Percentiles rank a stretch among this genome's conserved stretches.
These are phyloP conservation scores for Neogobius melanostomus DNA, from an alignment of 2,113 vertebrate species.

Conservation along the genomic window DNA sequence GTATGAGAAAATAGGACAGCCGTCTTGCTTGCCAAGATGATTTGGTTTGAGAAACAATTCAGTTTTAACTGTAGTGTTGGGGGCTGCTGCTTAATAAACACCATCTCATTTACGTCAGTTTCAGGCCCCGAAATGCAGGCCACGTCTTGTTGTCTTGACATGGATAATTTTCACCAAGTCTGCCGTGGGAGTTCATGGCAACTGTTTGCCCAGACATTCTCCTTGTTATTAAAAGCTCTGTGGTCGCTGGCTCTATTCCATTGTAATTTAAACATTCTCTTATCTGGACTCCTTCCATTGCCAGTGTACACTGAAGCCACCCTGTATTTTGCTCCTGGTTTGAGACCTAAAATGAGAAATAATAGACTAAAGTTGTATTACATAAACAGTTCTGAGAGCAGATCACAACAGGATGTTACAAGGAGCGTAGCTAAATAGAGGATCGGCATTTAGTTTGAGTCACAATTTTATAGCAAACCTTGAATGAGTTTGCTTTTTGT, in stretches of 20 bases:
- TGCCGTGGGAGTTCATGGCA: conserved; percentile 50
- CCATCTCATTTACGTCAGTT: conserved; percentile 19
- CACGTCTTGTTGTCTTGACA: conserved; percentile 17
- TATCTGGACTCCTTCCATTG: conserved; percentile 36
- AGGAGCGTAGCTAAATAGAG: neutral
- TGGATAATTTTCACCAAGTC: conserved; percentile 24
- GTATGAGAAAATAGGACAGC: neutral
- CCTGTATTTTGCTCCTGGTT: neutral
- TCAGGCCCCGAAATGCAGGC: conserved; percentile 9
- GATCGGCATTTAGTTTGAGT: conserved; percentile 5
- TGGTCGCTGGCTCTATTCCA: conserved; percentile 60
- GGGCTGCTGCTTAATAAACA: conserved; percentile 22
- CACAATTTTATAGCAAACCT: neutral
- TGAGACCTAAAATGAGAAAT: neutral
- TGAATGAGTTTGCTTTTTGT: neutral
- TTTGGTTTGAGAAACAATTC: conserved; percentile 14
- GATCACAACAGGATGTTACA: neutral
- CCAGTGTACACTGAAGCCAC: conserved; percentile 15
- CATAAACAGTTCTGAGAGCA: neutral
- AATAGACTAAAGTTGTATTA: neutral
- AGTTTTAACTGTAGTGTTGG: neutral
- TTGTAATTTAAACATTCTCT: conserved; percentile 58
- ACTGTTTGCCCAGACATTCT: conserved; percentile 65
- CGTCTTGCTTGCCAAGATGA: conserved; percentile 42
- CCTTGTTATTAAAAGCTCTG: conserved; percentile 65